Evolutionary conservation across 2,888 invertebrate genomes (phyloP).

Genomic region (Periphyllus acericola): DNA sequence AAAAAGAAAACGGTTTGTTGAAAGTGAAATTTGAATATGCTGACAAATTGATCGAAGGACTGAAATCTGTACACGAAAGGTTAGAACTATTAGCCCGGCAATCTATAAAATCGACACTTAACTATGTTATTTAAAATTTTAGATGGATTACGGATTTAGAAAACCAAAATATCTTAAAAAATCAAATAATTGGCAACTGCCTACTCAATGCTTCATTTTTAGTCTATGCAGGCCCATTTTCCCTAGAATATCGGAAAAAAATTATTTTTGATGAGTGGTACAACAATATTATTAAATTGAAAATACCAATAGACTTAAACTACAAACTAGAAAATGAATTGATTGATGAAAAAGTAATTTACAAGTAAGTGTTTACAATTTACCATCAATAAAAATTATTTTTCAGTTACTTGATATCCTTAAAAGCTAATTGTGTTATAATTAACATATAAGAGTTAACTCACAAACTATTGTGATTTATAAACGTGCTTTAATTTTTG

Average conservation of each 20-base stretch:
- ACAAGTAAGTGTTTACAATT: constrained; percentile 11
- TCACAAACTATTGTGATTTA: no score
- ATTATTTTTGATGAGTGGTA: constrained; percentile 46
- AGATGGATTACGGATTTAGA: constrained; percentile 82
- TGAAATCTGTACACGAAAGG: constrained; percentile 17
- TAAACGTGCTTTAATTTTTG: not conserved
- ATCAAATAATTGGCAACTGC: constrained; percentile 84
- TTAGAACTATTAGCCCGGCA: not conserved
- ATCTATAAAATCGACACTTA: not conserved
- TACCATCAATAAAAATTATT: not conserved
- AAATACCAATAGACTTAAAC: constrained; percentile 38
- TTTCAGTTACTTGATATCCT: not conserved
- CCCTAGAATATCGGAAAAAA: constrained; percentile 40
- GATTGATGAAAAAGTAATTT: constrained; percentile 8
- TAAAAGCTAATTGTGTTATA: no score
- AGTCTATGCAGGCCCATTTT: constrained; percentile 48
- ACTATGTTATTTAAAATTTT: constrained; percentile 54
- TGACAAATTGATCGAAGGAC: constrained; percentile 20
- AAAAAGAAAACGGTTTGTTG: constrained; percentile 27
- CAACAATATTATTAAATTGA: constrained; percentile 16
- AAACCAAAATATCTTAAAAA: constrained; percentile 76
- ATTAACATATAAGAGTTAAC: not conserved
- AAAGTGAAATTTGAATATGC: constrained; percentile 39
- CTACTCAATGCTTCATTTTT: constrained; percentile 83
- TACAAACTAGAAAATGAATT: constrained; percentile 44